Conservation (phyloP, 1,140 invertebrate species). For the Uloborus diversus region DNA sequence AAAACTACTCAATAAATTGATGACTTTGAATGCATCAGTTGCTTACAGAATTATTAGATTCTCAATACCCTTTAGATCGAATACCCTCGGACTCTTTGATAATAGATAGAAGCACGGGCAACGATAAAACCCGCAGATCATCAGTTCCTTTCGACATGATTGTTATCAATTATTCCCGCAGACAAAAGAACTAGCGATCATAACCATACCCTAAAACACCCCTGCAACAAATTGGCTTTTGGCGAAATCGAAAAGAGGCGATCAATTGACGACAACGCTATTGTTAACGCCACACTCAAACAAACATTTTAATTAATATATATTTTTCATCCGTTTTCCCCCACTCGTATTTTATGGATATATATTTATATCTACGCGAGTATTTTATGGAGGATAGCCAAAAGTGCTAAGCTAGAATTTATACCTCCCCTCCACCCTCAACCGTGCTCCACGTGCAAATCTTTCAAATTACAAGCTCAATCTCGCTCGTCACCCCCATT, state of each 20-base stretch:
- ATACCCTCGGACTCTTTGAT: too few relatives aligned
- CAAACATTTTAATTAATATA: conserved; percentile 54
- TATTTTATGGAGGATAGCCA: not conserved
- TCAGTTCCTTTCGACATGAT: too few relatives aligned
- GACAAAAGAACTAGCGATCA: too few relatives aligned
- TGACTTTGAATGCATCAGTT: too few relatives aligned
- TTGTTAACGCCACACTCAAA: conserved; percentile 27
- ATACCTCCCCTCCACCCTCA: not conserved
- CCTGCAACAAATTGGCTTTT: conserved; percentile 38
- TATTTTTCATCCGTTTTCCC: conserved; percentile 38
- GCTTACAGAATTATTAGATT: too few relatives aligned
- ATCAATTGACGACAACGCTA: conserved; percentile 44
- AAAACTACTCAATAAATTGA: too few relatives aligned
- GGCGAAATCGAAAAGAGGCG: conserved; percentile 28
- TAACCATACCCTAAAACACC: too few relatives aligned
- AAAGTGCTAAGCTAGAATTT: conserved; percentile 18
- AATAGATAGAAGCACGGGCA: too few relatives aligned
- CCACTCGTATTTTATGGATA: not conserved
- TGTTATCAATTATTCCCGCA: too few relatives aligned
- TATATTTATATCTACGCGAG: not conserved
- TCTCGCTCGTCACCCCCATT: not conserved
- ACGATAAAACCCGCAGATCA: too few relatives aligned
- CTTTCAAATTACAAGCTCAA: conserved; percentile 31
- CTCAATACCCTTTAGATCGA: too few relatives aligned
- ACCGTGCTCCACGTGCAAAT: not conserved